Evolutionary conservation across 2,888 invertebrate genomes (phyloP), one percentile per base, ranked within the genome.

Genomic region (Pyralis farinalis): DNA sequence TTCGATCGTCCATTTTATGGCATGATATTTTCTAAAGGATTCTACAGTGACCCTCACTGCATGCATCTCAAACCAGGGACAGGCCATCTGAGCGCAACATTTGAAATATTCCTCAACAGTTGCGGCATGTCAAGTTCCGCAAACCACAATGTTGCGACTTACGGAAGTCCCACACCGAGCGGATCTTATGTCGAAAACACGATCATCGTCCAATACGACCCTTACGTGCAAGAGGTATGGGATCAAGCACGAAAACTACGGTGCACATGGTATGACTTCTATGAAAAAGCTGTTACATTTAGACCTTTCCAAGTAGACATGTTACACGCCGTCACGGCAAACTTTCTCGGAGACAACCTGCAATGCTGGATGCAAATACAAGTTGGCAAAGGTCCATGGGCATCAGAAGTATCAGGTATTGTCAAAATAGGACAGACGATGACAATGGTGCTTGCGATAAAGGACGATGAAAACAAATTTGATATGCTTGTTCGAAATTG

Each of bases 321-420:
- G 96, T 79, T 97, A 58, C 97, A 97, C 74, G 97, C 97, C 0
- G 97, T 97, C 33, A 97, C 97, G 0, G 97, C 97, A 35, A 97
- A 97, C 90, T 97, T 97, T 92, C 92, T 97, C 59, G 97, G 97
- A 20, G 97, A 97, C 82, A 97, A 97, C 87, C 89, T 97, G 60
- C 97, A 97, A 74, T 97, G 97, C 84, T 97, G 97, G 97, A 97
- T 97, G 97, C 97, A 97, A 82, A 97, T 97, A 61, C 97, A 97
- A 84, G 97, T 97, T 33, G 97, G 97, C 41, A 97, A 97, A 75
- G 97, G 97, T 53, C 97, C 97, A 0, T 97, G 97, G 97, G 97
- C 97, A n/a, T 96, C 96, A 8, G 97, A 97, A 84, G 97, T 97
- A 22, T 97, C 97, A 0, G 97, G 97, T 40, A 97, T 97, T 64